phyloP scores from a whole-genome alignment of 2,113 vertebrate genomes.

The Rhizomys pruinosus region DNA sequence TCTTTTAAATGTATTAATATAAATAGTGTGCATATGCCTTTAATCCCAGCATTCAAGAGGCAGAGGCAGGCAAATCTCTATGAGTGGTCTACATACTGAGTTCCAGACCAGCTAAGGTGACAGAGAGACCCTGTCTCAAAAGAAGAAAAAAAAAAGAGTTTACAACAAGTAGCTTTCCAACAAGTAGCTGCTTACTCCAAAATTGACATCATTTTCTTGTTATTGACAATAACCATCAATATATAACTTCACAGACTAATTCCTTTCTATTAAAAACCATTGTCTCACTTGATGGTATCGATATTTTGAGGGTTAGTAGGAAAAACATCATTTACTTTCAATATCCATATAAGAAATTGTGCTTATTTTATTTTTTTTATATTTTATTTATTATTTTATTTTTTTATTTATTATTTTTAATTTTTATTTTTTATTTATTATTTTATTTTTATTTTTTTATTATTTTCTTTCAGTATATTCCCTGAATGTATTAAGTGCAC shows the following conservation, averaged over 20 bases:
- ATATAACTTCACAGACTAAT: background rate
- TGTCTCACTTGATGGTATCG: background rate
- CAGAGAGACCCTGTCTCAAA: too few relatives aligned
- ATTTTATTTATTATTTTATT: background rate
- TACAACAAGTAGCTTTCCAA: background rate
- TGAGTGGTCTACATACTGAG: too few relatives aligned
- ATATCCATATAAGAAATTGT: background rate
- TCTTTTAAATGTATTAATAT: background rate
- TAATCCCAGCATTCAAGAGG: too few relatives aligned
- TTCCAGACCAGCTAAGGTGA: too few relatives aligned
- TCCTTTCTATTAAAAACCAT: conserved; percentile 38
- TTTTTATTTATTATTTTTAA: too few relatives aligned
- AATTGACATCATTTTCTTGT: background rate
- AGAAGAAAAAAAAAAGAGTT: too few relatives aligned
- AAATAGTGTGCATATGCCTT: background rate
- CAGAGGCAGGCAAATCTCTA: too few relatives aligned
- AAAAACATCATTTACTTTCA: background rate
- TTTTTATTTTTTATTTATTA: background rate
- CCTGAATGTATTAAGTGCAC: too few relatives aligned
- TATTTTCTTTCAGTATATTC: too few relatives aligned
- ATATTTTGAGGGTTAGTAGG: background rate
- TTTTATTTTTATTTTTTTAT: background rate
- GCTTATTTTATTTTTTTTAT: background rate
- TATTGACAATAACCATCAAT: background rate
- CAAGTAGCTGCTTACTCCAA: background rate